Conservation (phyloP, 2,797 vertebrate species). For the Synaphobranchus kaupii region DNA sequence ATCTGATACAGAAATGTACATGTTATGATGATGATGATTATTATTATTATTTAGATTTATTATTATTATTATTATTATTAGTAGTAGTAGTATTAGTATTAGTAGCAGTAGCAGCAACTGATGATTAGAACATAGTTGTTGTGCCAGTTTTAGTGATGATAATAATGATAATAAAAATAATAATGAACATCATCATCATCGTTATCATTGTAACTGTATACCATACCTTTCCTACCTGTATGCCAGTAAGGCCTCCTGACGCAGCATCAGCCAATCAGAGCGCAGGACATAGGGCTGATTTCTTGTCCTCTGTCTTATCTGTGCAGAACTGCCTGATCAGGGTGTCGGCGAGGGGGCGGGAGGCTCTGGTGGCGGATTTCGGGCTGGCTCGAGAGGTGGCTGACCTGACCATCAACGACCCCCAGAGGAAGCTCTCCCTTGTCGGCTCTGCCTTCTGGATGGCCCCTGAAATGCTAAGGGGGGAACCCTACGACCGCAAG, state of each 20-base stretch:
- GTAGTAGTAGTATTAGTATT: not conserved
- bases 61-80: not conserved
- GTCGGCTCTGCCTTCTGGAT: constrained; percentile 81
- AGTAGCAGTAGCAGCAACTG: not conserved
- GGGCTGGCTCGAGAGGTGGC: constrained; percentile 74
- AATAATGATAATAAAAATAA: no score
- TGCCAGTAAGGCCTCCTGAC: not conserved
- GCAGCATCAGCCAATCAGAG: not conserved
- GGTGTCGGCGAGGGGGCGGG: constrained; percentile 59
- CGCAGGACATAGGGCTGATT: not conserved
- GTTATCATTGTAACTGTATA: no score
- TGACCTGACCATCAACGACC: constrained; percentile 62
- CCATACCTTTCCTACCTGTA: no score
- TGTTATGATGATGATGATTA: not conserved
- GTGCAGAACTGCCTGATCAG: constrained; percentile 77
- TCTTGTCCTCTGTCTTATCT: not conserved
- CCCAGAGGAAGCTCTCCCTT: constrained; percentile 73
- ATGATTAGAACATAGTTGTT: no score
- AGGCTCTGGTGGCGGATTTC: constrained; percentile 74
- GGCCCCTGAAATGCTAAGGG: constrained; percentile 78
- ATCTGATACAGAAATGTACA: not conserved
- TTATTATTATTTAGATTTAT: not conserved
- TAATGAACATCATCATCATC: no score
- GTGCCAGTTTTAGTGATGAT: no score
- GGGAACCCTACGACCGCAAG: constrained; percentile 75